A percentile compares a stretch with the other conserved stretches of the same genome.
These are phyloP conservation scores for Coptodon bakossiorum DNA, from an alignment of 2,113 vertebrate species.

Conservation along the genomic window DNA sequence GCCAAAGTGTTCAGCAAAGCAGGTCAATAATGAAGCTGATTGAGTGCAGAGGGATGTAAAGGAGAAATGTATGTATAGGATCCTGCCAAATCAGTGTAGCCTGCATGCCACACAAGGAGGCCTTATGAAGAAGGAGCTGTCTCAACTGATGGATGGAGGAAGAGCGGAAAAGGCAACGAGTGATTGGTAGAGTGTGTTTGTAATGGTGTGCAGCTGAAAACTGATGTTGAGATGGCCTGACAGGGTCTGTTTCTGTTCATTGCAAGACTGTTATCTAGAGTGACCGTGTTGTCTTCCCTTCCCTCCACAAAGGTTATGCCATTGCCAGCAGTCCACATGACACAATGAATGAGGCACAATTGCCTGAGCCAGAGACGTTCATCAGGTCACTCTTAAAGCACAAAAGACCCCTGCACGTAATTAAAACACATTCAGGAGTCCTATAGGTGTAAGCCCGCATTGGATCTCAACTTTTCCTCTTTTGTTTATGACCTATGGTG, in stretches of 20 bases:
- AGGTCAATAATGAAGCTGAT: slow-evolving; percentile 39
- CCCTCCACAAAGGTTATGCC: slow-evolving; percentile 83
- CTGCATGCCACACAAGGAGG: not conserved
- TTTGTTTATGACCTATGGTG: slow-evolving; percentile 22
- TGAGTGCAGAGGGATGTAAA: not conserved
- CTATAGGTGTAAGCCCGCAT: not conserved
- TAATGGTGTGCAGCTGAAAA: slow-evolving; percentile 35
- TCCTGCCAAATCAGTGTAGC: slow-evolving; percentile 4
- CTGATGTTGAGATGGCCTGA: slow-evolving; percentile 68
- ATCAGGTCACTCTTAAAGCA: slow-evolving; percentile 72
- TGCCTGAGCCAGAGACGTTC: slow-evolving; percentile 69
- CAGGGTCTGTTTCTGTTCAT: slow-evolving; percentile 69
- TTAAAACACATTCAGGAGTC: not conserved
- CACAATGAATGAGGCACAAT: slow-evolving; percentile 83
- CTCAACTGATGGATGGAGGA: slow-evolving; percentile 19
- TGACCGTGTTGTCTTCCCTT: slow-evolving; percentile 65
- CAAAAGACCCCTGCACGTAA: not conserved
- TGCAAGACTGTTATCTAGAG: slow-evolving; percentile 65
- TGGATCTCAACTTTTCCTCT: not conserved
- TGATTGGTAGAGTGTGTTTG: slow-evolving; percentile 37
- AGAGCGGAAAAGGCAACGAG: slow-evolving; percentile 12
- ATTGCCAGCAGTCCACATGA: slow-evolving; percentile 91
- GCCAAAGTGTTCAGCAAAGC: slow-evolving; percentile 13
- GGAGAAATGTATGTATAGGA: slow-evolving; percentile 8
- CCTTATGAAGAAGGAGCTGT: slow-evolving; percentile 6